phyloP scores from a whole-genome alignment of 2,797 vertebrate genomes.

The Simalia tracyae region DNA sequence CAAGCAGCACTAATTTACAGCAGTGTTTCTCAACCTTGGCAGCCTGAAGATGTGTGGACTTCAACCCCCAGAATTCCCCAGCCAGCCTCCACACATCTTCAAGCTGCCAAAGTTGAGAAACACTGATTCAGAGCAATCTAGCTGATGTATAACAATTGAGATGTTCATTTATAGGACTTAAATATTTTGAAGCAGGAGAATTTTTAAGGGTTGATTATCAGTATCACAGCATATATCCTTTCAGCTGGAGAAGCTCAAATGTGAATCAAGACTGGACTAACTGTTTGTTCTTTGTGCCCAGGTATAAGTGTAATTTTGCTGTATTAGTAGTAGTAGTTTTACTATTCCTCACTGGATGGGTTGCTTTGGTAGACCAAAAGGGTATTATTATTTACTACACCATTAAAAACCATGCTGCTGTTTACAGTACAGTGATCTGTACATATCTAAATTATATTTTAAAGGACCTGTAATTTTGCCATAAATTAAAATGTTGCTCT shows the following conservation, averaged over 20 bases:
- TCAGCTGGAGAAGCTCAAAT: background rate
- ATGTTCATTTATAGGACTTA: background rate
- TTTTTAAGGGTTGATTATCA: background rate
- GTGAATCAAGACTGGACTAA: background rate
- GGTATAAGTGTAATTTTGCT: background rate
- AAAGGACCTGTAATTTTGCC: rapidly evolving
- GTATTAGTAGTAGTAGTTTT: background rate
- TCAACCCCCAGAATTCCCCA: too few species aligned
- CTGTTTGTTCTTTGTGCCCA: too few species aligned
- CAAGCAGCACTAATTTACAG: background rate
- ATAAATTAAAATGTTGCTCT: background rate
- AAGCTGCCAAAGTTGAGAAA: too few species aligned
- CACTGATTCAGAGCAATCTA: background rate
- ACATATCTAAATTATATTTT: background rate
- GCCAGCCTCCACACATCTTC: too few species aligned
- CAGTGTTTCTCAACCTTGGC: too few species aligned
- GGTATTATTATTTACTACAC: background rate
- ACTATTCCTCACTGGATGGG: background rate
- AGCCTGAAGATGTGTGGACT: too few species aligned
- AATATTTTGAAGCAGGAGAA: background rate
- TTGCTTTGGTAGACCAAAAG: background rate
- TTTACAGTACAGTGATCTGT: background rate
- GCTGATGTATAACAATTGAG: background rate
- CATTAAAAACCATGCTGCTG: background rate
- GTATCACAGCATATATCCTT: too few species aligned